phyloP scores from a whole-genome alignment of 2,113 vertebrate genomes.

The Bos javanicus region DNA sequence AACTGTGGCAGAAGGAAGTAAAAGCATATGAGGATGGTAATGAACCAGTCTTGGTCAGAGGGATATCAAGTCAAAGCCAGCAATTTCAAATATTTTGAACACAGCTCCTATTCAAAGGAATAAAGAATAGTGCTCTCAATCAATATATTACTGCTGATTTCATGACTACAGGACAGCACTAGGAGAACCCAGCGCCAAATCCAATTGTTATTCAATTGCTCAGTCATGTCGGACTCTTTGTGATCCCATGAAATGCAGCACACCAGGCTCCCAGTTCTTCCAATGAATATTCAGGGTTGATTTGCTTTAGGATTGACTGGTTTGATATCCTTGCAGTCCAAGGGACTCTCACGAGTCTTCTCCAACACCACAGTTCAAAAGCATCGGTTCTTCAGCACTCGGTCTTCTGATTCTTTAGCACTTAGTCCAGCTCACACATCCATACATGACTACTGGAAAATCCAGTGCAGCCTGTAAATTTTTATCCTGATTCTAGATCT shows the following conservation, averaged over 20 bases:
- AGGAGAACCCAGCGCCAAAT: slow-evolving; percentile 63
- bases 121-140: slow-evolving; percentile 81
- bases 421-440: not conserved
- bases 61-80: slow-evolving; percentile 87
- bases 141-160: slow-evolving; percentile 76
- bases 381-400: not conserved
- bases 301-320: not conserved
- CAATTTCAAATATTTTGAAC: slow-evolving; percentile 81
- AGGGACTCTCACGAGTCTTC: not conserved
- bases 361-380: not conserved
- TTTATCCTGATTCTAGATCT: slow-evolving; percentile 75
- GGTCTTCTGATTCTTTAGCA: not conserved
- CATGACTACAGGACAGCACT: slow-evolving; percentile 76
- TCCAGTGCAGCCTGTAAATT: slow-evolving; percentile 69
- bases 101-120: slow-evolving; percentile 77
- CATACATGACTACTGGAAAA: not conserved
- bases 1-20: slow-evolving; percentile 91
- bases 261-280: not conserved
- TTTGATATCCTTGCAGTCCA: not conserved
- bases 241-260: not conserved
- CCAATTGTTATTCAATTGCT: not conserved
- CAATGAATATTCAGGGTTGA: not conserved
- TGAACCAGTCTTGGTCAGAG: slow-evolving; percentile 94
- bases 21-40: slow-evolving; percentile 87
- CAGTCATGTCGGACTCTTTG: not conserved